Percentiles rank a stretch among this genome's conserved stretches.
phyloP scores from a whole-genome alignment of 2,797 vertebrate genomes.

The Todus mexicanus region DNA sequence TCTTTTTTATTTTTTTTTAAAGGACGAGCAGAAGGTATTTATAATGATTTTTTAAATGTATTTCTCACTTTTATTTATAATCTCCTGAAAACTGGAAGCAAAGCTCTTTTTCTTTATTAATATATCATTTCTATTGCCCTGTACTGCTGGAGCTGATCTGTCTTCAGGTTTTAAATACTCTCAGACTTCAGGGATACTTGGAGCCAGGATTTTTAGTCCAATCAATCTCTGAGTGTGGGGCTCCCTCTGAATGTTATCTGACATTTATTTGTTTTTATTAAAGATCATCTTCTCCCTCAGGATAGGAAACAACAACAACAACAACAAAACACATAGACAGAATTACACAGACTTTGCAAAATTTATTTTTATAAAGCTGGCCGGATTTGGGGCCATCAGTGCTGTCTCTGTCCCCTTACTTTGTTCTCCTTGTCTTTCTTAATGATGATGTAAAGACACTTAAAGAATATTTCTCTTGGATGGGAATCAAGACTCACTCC shows the following conservation, averaged over 20 bases:
- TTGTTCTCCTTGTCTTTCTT: conserved; percentile 47
- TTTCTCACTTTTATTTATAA: conserved; percentile 47
- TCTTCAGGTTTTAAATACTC: conserved; percentile 28
- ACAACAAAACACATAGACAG: background rate
- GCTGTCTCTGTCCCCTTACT: background rate
- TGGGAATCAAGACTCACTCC: background rate
- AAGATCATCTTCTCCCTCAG: conserved; percentile 23
- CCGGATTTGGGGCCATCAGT: background rate
- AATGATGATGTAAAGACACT: conserved; percentile 51
- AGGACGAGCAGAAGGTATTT: background rate
- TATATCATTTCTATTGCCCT: conserved; percentile 30
- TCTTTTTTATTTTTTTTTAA: background rate
- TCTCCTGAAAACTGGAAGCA: background rate
- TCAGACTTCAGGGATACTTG: conserved; percentile 14
- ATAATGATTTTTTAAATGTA: conserved; percentile 17
- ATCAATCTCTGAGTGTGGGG: background rate
- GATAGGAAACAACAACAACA: background rate
- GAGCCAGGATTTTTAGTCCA: conserved; percentile 29
- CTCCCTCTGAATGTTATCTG: conserved; percentile 11
- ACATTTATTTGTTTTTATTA: conserved; percentile 49
- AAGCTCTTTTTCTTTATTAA: conserved; percentile 34
- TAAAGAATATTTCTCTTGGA: conserved; percentile 22
- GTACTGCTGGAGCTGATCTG: background rate
- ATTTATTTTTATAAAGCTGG: conserved; percentile 48
- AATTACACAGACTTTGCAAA: conserved; percentile 49